Evolutionary conservation across 2,888 invertebrate species (phyloP), one percentile per base, ranked within the genome.

Genomic region (Stegana nigrithorax): DNA sequence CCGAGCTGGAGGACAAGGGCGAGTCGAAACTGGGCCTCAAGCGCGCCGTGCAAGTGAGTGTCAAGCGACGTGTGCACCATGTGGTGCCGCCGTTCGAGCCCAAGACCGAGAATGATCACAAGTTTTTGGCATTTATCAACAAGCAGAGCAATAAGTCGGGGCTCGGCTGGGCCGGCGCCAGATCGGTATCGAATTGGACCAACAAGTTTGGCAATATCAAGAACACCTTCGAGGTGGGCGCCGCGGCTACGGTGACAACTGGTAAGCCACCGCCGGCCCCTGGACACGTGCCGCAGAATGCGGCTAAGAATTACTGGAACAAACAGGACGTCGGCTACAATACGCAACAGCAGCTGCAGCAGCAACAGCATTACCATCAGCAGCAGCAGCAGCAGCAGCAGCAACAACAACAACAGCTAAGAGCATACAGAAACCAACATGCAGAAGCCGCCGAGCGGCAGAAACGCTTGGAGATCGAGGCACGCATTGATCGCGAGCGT

Each of bases 181-280:
- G 83, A 45, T 86, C 82, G 67, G 87, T 82, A 69, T 87, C 90
- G 36, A 92, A 93, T 75, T 95, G 95, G 95, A 92, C 90, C 73
- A 93, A 88, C 75, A 89, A 93, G 67, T 95, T 95, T 81, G 93
- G 93, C 0, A 91, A 92, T 73, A 92, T 95, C 32, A 94, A 94
- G 83, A 92, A 92, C 36, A 88, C 91, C 0, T 95, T 95, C 81
- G 95, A 95, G 80, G 80, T 81, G 8, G 84, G 84, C 0, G 70
- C 73, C 4, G 79, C 79, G 17, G 77, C 78, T 2, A 71, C 76
- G 3, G 72, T 63, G 1, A 78, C 81, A 0, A 89, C 88, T 45
- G 87, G 80, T 6, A 82, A 83, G 53, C 83, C 84, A 0, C 84
- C 85, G 2, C 80, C 74, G 4, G 85, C 87, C n/a, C 87, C 87